A percentile compares a stretch with the other conserved stretches of the same genome.
Conservation (phyloP, 2,113 vertebrate species). For the Dasyurus viverrinus region DNA sequence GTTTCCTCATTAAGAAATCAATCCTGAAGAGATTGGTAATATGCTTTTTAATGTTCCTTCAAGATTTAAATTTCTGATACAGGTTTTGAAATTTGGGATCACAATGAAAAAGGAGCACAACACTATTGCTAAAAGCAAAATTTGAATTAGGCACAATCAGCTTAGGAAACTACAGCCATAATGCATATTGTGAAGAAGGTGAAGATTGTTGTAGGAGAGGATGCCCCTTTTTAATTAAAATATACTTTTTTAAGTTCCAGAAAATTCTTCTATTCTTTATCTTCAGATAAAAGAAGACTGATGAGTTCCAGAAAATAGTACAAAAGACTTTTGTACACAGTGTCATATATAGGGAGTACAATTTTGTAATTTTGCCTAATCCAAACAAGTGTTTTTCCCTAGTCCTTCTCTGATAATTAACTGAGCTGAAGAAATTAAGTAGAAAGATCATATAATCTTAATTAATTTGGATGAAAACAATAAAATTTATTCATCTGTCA, state of each 20-base stretch:
- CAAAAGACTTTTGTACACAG: no score
- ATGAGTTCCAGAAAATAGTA: no score
- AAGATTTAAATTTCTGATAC: neutral
- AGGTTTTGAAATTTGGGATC: neutral
- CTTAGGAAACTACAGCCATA: neutral
- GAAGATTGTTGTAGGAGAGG: neutral
- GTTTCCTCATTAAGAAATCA: neutral
- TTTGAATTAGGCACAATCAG: neutral
- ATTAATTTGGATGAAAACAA: no score
- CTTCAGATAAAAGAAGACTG: no score
- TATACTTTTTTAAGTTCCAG: neutral
- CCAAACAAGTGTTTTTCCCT: no score
- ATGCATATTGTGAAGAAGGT: neutral
- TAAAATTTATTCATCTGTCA: no score
- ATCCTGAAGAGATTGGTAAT: neutral
- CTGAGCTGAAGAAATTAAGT: no score
- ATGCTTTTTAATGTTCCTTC: neutral
- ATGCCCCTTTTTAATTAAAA: neutral
- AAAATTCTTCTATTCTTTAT: no score
- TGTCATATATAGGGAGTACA: no score
- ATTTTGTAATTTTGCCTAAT: no score
- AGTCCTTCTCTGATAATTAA: no score
- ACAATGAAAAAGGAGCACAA: neutral
- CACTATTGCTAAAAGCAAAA: neutral
- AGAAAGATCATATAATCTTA: no score